Base-by-base conservation (phyloP, 2,888 invertebrate genomes). In the Willowsia nigromaculata region DNA sequence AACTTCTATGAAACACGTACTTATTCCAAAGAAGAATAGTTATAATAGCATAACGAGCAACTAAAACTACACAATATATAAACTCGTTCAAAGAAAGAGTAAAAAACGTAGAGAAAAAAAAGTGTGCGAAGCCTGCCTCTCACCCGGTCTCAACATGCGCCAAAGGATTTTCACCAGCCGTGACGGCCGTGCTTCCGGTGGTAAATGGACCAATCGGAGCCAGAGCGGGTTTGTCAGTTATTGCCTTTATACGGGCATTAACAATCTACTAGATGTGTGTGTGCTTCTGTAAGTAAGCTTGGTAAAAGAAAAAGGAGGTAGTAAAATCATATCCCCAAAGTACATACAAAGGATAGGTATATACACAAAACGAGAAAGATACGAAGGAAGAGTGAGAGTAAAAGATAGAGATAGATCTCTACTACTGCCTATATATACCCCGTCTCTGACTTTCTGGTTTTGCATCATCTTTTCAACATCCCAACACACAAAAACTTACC, bases 121-220 rank as follows among this genome's bases (percentile, higher is more conserved):
- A 71, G 37, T 30, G 59, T 37, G 71, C 43, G 27, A 87, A 91
- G 90, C 89, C 89, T 90, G 85, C 90, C 89, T 86, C 90, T 89
- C 76, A 78, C 83, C 87, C 80, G 88, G 74, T 88, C 90, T 89
- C 87, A 85, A 84, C 92, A 92, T 92, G 92, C 92, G 92, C 92
- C 89, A 90, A 90, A 88, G 88, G 90, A 91, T 91, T 92, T 91
- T 91, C 90, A 80, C 90, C 90, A 88, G 90, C 90, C 90, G 91
- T 88, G 90, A 90, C 91, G 91, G 91, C 91, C 89, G 91, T 90
- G 91, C 91, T 92, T 92, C 92, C 92, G 92, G 91, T 92, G 68
- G 84, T 85, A 83, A 76, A 65, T 86, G 88, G 84, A 91, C 92
- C 92, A 91, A 91, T 91, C 89, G 87, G 89, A 89, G 89, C 84